Evolutionary conservation across 1,140 invertebrate genomes (phyloP).

Genomic region (Pemphigus obesinymphae): DNA sequence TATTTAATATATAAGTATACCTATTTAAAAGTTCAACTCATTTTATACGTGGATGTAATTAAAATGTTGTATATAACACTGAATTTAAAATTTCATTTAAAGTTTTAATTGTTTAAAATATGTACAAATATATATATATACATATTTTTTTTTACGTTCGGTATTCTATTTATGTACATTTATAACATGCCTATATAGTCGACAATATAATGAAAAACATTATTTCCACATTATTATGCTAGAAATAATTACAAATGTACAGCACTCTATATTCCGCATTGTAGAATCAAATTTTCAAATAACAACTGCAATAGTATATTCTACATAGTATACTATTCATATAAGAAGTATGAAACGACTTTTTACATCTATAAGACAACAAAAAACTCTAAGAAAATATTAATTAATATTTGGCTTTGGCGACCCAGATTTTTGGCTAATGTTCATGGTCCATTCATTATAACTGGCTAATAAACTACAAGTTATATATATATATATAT

Average conservation of each 20-base stretch:
- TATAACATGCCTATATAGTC: no score
- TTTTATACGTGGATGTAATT: neutral
- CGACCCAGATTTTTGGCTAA: neutral
- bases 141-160: no score
- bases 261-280: neutral
- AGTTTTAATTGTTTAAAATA: no score
- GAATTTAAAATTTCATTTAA: no score
- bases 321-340: neutral
- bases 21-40: neutral
- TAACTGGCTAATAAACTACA: neutral
- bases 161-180: no score
- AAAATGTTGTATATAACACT: no score
- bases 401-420: slow-evolving; percentile 23
- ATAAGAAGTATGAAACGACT: neutral
- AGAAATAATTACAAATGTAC: no score
- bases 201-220: no score
- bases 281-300: neutral
- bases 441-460: neutral
- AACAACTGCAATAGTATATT: neutral
- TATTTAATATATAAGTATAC: neutral
- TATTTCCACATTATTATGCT: neutral
- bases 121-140: no score
- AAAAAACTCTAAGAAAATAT: neutral
- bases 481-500: neutral
- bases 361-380: neutral